These are phyloP conservation scores for Pseudanteris insignis DNA, from an alignment of 2,888 invertebrate species.

Conservation along the genomic window DNA sequence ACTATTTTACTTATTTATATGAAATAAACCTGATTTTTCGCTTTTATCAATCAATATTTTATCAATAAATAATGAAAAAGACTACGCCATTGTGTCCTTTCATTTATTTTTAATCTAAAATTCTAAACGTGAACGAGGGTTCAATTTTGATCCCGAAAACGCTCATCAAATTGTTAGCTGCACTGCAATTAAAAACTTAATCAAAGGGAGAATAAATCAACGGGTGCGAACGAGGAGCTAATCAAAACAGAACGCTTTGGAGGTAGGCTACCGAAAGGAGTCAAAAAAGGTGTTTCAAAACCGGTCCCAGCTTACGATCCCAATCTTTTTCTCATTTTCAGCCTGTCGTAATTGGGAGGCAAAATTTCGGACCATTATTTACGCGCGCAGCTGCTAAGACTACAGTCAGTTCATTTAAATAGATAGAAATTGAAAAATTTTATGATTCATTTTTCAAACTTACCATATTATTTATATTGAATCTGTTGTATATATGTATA, in stretches of 20 bases:
- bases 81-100: too few species aligned
- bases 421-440: too few species aligned
- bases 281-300: conserved; percentile 10
- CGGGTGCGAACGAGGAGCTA: conserved; percentile 20
- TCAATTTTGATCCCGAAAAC: conserved; percentile 9
- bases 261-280: conserved; percentile 20
- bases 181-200: conserved; percentile 23
- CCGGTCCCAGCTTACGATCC: conserved; percentile 14
- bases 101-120: too few species aligned
- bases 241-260: conserved; percentile 25
- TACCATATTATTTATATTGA: too few species aligned
- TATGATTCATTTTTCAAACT: too few species aligned
- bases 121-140: too few species aligned
- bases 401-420: too few species aligned
- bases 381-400: conserved; percentile 21
- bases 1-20: too few species aligned
- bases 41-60: too few species aligned
- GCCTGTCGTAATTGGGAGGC: conserved; percentile 20
- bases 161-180: conserved; percentile 3
- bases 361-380: conserved; percentile 20
- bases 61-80: too few species aligned
- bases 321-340: conserved; percentile 26
- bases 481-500: too few species aligned
- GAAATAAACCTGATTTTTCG: too few species aligned
- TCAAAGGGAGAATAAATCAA: conserved; percentile 23